A percentile compares a stretch with the other conserved stretches of the same genome.
phyloP scores from a whole-genome alignment of 2,888 invertebrate species.

The Bugula neritina region DNA sequence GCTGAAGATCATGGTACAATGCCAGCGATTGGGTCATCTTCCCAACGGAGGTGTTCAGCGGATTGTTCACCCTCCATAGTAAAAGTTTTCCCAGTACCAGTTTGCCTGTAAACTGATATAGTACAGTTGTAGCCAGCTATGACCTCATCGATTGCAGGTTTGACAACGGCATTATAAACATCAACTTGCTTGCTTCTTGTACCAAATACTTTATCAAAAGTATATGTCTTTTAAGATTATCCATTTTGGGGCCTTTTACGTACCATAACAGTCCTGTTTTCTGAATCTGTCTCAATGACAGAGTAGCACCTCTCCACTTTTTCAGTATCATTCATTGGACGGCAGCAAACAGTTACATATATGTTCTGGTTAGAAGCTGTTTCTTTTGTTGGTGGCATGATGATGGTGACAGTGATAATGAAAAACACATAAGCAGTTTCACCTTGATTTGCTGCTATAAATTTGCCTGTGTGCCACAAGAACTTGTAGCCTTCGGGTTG shows the following conservation, averaged over 20 bases:
- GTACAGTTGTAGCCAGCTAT: slow-evolving; percentile 94
- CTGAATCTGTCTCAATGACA: slow-evolving; percentile 61
- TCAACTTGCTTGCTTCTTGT: slow-evolving; percentile 75
- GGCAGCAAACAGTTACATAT: slow-evolving; percentile 76
- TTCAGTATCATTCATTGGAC: slow-evolving; percentile 73
- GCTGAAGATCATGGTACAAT: slow-evolving; percentile 85
- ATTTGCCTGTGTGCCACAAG: too few relatives aligned
- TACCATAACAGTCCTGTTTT: slow-evolving; percentile 66
- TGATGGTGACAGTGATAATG: too few relatives aligned
- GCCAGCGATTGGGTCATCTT: slow-evolving; percentile 76
- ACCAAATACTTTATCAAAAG: slow-evolving; percentile 65
- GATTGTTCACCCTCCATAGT: slow-evolving; percentile 67
- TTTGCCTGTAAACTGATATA: slow-evolving; percentile 78
- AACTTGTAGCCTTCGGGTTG: too few relatives aligned
- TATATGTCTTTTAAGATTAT: slow-evolving; percentile 53
- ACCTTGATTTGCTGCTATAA: too few relatives aligned
- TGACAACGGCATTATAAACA: slow-evolving; percentile 79
- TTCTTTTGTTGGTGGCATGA: slow-evolving; percentile 29
- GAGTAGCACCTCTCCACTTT: slow-evolving; percentile 63
- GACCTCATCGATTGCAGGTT: slow-evolving; percentile 83
- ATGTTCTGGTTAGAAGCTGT: slow-evolving; percentile 64
- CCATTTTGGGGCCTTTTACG: slow-evolving; percentile 58
- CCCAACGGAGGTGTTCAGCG: slow-evolving; percentile 43
- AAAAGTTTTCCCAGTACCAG: slow-evolving; percentile 80
- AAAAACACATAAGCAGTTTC: too few relatives aligned